Percentiles rank a stretch among this genome's conserved stretches.
phyloP scores from a whole-genome alignment of 1,140 invertebrate species.

The Halesus radiatus region DNA sequence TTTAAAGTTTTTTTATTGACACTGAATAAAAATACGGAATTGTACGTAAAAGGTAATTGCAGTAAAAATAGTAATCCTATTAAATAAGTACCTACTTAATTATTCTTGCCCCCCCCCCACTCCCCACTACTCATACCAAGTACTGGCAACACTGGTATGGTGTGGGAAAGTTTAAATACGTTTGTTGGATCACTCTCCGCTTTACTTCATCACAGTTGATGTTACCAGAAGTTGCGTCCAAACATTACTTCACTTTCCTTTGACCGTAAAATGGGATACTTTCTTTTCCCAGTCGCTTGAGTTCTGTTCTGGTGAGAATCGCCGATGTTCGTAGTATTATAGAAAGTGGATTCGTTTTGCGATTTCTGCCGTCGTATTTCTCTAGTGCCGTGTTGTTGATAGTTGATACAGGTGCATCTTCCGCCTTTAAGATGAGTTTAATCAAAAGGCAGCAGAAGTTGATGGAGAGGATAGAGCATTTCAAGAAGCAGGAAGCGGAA shows the following conservation, averaged over 20 bases:
- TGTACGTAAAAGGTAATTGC: neutral
- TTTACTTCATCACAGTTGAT: conserved; percentile 44
- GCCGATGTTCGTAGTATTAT: neutral
- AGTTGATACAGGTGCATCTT: neutral
- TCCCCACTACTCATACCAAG: conserved; percentile 6
- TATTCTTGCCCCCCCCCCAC: neutral
- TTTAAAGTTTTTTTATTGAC: neutral
- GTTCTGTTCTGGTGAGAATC: neutral
- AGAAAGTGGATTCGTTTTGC: conserved; percentile 33
- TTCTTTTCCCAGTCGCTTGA: conserved; percentile 32
- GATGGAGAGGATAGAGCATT: conserved; percentile 67
- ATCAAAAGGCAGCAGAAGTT: conserved; percentile 66
- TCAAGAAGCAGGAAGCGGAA: conserved; percentile 63
- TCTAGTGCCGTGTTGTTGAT: conserved; percentile 7
- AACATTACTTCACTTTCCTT: conserved; percentile 20
- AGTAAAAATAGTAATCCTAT: neutral
- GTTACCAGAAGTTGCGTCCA: neutral
- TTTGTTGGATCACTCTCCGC: conserved; percentile 2
- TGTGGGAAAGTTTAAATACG: conserved; percentile 54
- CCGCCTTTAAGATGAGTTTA: conserved; percentile 62
- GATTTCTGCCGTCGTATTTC: neutral
- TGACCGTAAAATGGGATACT: conserved; percentile 8
- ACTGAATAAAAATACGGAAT: neutral
- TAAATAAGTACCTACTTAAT: neutral
- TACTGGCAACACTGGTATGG: neutral